Base-by-base conservation (phyloP, 1,140 invertebrate genomes). In the Lepeophtheirus salmonis region DNA sequence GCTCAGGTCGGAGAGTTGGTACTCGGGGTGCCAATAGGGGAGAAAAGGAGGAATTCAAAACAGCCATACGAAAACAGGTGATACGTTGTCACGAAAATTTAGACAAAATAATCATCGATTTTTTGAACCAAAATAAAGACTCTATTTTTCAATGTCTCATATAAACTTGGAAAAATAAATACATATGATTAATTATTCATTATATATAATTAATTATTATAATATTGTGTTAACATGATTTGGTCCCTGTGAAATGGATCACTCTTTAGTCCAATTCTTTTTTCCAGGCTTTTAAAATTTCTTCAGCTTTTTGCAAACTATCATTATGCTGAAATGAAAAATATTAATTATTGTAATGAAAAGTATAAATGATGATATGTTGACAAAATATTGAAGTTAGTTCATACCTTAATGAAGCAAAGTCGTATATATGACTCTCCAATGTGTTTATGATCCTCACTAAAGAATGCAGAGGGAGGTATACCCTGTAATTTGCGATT, bases 381-480 rank as follows among this genome's bases (percentile, higher is more conserved):
- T 54, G 25, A 22, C 25, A 0, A 52, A 3, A 20, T 14, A 18
- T 14, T 22, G n/a, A 21, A 25, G 20, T 25, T 4, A 2, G 25
- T 1, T 22, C 63, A 69, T 75, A 85, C 84, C 79, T 97, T 97
- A 53, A 92, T 88, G 69, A 94, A 97, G 71, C 91, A 96, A 65
- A 81, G 75, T 17, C 94, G 76, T 2, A 96, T 83, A 68, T 81
- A 87, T 70, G 92, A 80, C 71, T 95, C 86, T 3, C 79, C 89
- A 4, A 94, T 72, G 62, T 78, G 70, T 70, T 94, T 94, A 70
- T 97, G 79, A 16, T 75, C 73, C 1, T 79, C 73, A 49, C 80
- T 81, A 70, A 96, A 98, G 73, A 98, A 98, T 0, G 89, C 91
- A 53, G 84, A 84, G 10, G 88, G 84, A 14, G 95, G 95, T 66